Conservation (phyloP, 2,888 invertebrate species). For the Drosophila crucigera region DNA sequence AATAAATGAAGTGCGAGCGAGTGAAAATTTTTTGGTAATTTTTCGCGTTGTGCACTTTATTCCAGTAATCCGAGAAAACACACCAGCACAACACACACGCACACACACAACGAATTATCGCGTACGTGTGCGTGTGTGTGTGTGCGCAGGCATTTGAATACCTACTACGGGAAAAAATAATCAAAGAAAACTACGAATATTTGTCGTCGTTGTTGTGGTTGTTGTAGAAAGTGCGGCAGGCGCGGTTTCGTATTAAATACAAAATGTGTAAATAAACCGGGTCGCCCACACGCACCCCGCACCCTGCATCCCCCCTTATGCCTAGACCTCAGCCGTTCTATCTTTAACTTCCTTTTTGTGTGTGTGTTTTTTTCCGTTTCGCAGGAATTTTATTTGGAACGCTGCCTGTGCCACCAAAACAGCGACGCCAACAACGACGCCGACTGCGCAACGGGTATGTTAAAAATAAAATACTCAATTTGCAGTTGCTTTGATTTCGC, state of each 20-base stretch:
- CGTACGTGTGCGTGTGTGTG: slow-evolving; percentile 37
- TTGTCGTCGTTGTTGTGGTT: slow-evolving; percentile 34
- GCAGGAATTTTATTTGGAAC: slow-evolving; percentile 48
- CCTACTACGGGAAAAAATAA: slow-evolving; percentile 46
- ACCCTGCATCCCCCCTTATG: background rate
- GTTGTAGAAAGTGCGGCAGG: slow-evolving; percentile 70
- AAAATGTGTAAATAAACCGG: slow-evolving; percentile 75
- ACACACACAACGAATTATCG: slow-evolving; percentile 17
- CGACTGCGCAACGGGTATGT: slow-evolving; percentile 34
- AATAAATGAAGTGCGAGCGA: slow-evolving; percentile 42
- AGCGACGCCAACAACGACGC: slow-evolving; percentile 22
- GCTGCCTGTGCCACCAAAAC: slow-evolving; percentile 29
- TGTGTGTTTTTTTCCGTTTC: slow-evolving; percentile 22
- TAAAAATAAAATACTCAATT: slow-evolving; percentile 16
- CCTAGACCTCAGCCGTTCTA: slow-evolving; percentile 10
- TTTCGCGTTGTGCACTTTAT: slow-evolving; percentile 49
- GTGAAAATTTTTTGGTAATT: slow-evolving; percentile 30
- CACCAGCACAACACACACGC: slow-evolving; percentile 22
- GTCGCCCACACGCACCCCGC: slow-evolving; percentile 52
- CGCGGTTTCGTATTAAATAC: slow-evolving; percentile 55
- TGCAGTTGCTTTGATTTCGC: slow-evolving; percentile 18
- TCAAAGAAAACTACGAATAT: slow-evolving; percentile 35
- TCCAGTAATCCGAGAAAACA: slow-evolving; percentile 26
- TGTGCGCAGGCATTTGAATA: slow-evolving; percentile 61
- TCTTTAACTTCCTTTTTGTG: slow-evolving; percentile 49